Percentiles rank a stretch among this genome's conserved stretches.
Evolutionary conservation across 2,113 vertebrate genomes (phyloP).

Genomic region (Callocephalon fimbriatum): DNA sequence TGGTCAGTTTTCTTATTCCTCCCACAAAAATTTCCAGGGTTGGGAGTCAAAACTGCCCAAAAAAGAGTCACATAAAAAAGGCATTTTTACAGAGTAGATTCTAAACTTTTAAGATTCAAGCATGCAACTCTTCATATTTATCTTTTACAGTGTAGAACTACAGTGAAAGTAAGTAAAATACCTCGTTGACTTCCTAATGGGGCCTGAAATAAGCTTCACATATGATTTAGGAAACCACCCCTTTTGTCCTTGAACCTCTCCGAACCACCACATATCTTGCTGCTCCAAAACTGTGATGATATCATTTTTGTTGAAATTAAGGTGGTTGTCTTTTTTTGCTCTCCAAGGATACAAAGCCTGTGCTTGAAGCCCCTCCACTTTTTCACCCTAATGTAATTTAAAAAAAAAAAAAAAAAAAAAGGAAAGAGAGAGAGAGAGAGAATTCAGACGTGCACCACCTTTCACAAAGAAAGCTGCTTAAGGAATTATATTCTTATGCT

Average conservation of each 20-base stretch:
- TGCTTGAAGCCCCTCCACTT: conserved; percentile 95
- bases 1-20: neutral
- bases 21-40: neutral
- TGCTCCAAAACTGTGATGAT: conserved; percentile 96
- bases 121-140: neutral
- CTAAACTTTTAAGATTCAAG: neutral
- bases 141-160: neutral
- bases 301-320: conserved; percentile 98
- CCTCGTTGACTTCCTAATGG: conserved; percentile 88
- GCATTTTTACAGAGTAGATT: neutral
- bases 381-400: conserved; percentile 86
- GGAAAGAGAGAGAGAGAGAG: neutral
- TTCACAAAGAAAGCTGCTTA: no score
- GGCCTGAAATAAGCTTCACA: conserved; percentile 96
- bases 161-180: conserved; percentile 60
- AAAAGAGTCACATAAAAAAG: neutral
- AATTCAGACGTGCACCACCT: no score
- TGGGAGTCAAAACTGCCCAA: neutral
- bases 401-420: neutral
- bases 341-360: conserved; percentile 98
- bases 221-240: conserved; percentile 99
- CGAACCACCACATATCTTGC: conserved; percentile 99
- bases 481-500: neutral
- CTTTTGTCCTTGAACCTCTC: conserved; percentile 96
- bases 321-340: conserved; percentile 98